These are phyloP conservation scores for Rutilus rutilus DNA, from an alignment of 2,113 vertebrate species.

Conservation along the genomic window DNA sequence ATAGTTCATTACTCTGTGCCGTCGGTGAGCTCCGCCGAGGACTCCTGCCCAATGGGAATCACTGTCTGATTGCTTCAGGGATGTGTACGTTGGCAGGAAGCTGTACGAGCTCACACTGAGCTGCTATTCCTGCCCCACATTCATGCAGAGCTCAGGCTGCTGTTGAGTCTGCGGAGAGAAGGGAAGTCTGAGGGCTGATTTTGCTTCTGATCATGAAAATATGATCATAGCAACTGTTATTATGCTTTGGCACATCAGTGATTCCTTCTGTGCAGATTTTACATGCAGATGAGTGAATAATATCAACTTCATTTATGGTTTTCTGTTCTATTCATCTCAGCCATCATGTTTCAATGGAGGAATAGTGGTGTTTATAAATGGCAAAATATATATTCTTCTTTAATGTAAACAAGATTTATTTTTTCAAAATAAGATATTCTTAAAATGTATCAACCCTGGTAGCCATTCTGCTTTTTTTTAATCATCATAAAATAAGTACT, in stretches of 20 bases:
- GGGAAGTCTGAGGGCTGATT: not conserved
- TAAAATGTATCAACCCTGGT: no score
- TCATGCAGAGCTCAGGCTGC: constrained; percentile 50
- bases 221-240: constrained; percentile 19
- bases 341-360: not conserved
- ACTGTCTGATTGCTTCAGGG: constrained; percentile 64
- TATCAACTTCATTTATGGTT: not conserved
- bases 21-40: constrained; percentile 58
- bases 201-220: constrained; percentile 3
- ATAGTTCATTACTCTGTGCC: constrained; percentile 75
- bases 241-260: not conserved
- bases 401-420: no score
- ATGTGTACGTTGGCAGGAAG: constrained; percentile 59
- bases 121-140: constrained; percentile 41
- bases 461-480: not conserved
- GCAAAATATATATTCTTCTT: not conserved
- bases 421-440: no score
- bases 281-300: not conserved
- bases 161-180: not conserved
- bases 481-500: not conserved
- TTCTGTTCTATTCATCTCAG: not conserved
- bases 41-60: constrained; percentile 61
- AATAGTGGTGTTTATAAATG: not conserved
- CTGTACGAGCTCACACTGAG: constrained; percentile 33
- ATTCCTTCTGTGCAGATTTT: constrained; percentile 27